Base-by-base conservation (phyloP, 1,140 invertebrate species). In the Protaetia brevitarsis region DNA sequence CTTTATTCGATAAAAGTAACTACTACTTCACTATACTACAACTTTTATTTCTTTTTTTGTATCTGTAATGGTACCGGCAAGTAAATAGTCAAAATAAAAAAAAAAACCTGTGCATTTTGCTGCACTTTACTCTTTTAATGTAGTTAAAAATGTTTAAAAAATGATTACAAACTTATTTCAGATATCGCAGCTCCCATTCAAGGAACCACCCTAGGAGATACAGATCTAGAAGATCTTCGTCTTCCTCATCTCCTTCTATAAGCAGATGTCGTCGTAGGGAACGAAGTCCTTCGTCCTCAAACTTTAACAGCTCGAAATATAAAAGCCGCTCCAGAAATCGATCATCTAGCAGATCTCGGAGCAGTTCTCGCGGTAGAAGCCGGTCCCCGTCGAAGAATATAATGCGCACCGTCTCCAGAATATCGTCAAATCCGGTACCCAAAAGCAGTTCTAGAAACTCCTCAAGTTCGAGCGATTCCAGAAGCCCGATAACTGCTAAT, bases 361-460 rank as follows among this genome's bases (percentile, higher is more conserved):
- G n/a, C n/a, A n/a, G n/a, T n/a, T n/a, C n/a, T n/a, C n/a, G n/a
- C n/a, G n/a, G 74, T 68, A 79, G 78, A 66, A 80, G 79, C 62
- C 76, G 77, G 64, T 80, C 79, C 21, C 74, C 75, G 57, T 81
- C 79, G 8, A 72, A 75, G 37, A 76, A 78, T 23, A 72, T 76
- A 10, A 58, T 45, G 11, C 26, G 60, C 11, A 63, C n/a, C 57
- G 65, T 79, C 7, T 61, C 59, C 10, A 19, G 31, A 4, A 23
- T 13, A 1, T 10, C 19, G 6, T 34, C 30, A 26, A 58, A 58
- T 30, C 26, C 28, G 7, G n/a, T 45, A 13, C 41, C 41, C 16
- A 71, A 72, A 59, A 79, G 73, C 66, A 79, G 78, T 65, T 80
- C 79, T 58, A 73, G 74, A 63, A 80, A 81, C 16, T 76, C 76